Evolutionary conservation across 2,797 vertebrate genomes (phyloP).

Genomic region (Euthynnus affinis): DNA sequence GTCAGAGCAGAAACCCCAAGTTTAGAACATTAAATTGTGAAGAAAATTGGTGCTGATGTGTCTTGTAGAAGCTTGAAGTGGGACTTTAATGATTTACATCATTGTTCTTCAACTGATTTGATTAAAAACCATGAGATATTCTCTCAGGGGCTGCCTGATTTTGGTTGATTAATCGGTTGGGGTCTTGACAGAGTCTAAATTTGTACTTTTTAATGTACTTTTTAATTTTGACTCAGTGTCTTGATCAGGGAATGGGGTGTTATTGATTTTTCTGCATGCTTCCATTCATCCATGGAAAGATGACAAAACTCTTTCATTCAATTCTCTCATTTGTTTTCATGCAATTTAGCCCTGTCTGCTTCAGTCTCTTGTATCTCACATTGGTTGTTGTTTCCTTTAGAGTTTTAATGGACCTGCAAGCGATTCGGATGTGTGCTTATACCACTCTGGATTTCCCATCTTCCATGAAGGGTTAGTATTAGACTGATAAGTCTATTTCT

Average conservation of each 20-base stretch:
- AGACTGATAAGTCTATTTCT: background rate
- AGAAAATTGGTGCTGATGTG: constrained; percentile 42
- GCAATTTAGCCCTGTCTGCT: background rate
- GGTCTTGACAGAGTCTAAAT: constrained; percentile 3
- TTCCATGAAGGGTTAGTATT: constrained; percentile 87
- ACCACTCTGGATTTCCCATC: constrained; percentile 91
- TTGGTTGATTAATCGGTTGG: constrained; percentile 38
- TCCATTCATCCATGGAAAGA: background rate
- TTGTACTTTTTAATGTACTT: background rate
- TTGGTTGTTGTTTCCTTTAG: constrained; percentile 63
- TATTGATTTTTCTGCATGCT: background rate
- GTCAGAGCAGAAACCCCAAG: constrained; percentile 54
- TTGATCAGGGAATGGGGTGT: constrained; percentile 9
- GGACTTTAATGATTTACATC: constrained; percentile 63
- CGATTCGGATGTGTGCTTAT: constrained; percentile 90
- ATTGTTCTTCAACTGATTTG: constrained; percentile 61
- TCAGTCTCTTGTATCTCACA: background rate
- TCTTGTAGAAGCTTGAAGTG: constrained; percentile 47
- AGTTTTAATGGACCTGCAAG: constrained; percentile 86
- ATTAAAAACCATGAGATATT: constrained; percentile 55
- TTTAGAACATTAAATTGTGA: constrained; percentile 50
- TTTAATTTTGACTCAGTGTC: background rate
- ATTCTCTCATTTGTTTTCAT: background rate
- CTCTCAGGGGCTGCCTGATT: constrained; percentile 37
- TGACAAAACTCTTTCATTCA: background rate